Evolutionary conservation across 2,797 vertebrate genomes (phyloP).

Genomic region (Arrhamphus sclerolepis): DNA sequence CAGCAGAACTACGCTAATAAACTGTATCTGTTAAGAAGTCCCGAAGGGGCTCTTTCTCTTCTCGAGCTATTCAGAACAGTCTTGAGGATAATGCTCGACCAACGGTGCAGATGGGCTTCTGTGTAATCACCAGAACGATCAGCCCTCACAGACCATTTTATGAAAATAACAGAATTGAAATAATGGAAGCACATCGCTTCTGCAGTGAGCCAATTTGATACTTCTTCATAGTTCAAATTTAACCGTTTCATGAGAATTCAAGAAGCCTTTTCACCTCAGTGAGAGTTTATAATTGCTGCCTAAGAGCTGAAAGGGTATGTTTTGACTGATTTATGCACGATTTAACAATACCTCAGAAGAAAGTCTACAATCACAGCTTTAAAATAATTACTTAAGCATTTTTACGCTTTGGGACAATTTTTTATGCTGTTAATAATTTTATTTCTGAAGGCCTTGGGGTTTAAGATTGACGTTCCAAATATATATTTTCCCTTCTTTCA

Average conservation of each 20-base stretch:
- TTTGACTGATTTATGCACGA: constrained; percentile 13
- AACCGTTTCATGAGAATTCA: constrained; percentile 13
- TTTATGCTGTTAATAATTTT: background rate
- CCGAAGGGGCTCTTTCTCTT: background rate
- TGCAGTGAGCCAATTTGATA: constrained; percentile 20
- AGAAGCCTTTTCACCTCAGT: constrained; percentile 8
- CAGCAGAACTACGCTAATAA: no score
- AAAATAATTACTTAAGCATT: constrained; percentile 6
- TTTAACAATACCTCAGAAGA: background rate
- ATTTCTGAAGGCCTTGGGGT: background rate
- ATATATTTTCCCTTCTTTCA: no score
- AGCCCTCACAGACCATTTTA: constrained; percentile 7
- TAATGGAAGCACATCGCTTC: constrained; percentile 22
- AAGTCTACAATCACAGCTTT: background rate
- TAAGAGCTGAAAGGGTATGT: constrained; percentile 40
- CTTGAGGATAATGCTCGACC: constrained; percentile 1
- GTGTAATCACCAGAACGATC: constrained; percentile 12
- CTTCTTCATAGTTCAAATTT: constrained; percentile 16
- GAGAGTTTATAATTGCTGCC: constrained; percentile 34
- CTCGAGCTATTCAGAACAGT: constrained; percentile 15
- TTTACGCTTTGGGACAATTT: background rate
- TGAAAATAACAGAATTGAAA: background rate
- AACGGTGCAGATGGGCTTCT: constrained; percentile 2
- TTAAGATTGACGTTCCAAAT: constrained; percentile 12
- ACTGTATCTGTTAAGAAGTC: no score